These are phyloP conservation scores for Cyprinodon variegatus DNA, from an alignment of 2,113 vertebrate species.

Conservation along the genomic window DNA sequence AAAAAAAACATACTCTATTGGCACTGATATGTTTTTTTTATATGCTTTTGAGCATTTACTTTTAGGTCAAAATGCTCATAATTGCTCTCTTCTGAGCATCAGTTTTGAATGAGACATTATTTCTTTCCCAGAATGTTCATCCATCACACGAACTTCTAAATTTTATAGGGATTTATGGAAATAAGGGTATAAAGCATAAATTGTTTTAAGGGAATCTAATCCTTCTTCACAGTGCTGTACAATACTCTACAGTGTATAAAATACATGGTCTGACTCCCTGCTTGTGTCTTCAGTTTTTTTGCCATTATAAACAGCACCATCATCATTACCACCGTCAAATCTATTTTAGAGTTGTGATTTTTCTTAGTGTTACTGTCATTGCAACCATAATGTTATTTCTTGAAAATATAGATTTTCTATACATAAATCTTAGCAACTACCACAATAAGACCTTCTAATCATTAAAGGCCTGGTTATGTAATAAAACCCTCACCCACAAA, in stretches of 20 bases:
- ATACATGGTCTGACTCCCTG: constrained; percentile 10
- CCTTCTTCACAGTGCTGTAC: not conserved
- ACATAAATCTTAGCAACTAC: constrained; percentile 48
- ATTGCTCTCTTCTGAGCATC: not conserved
- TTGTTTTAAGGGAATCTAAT: not conserved
- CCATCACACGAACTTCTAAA: not conserved
- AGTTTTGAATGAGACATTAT: not conserved
- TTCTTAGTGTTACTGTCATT: constrained; percentile 62
- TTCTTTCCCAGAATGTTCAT: not conserved
- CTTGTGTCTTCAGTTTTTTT: constrained; percentile 43
- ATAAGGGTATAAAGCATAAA: not conserved
- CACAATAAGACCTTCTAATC: not conserved
- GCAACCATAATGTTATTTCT: constrained; percentile 58
- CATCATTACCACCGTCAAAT: constrained; percentile 14
- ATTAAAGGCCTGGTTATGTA: not conserved
- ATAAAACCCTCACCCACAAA: not conserved
- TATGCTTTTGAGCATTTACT: not conserved
- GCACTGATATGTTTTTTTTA: not conserved
- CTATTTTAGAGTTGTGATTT: constrained; percentile 45
- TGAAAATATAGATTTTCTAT: not conserved
- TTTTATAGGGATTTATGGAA: not conserved
- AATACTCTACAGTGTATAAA: not conserved
- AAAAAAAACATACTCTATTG: not conserved
- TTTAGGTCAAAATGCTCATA: not conserved
- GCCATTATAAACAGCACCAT: constrained; percentile 33